Conservation (phyloP, 1,140 invertebrate genomes). For the Oreohelix idahoensis region DNA sequence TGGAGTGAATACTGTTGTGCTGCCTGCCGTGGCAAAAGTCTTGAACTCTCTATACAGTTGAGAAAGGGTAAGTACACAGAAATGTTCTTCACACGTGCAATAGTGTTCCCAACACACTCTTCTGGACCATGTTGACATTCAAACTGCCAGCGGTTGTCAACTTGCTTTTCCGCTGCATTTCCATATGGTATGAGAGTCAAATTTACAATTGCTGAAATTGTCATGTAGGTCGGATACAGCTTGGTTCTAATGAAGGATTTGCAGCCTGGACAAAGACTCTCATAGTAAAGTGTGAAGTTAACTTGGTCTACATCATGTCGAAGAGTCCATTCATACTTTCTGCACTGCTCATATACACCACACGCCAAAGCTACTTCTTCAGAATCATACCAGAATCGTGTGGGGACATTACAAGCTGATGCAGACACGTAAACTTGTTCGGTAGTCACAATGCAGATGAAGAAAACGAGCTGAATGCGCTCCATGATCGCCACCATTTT, state of each 20-base stretch:
- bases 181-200: slow-evolving; percentile 82
- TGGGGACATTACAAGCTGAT: neutral
- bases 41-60: no score
- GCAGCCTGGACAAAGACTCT: slow-evolving; percentile 92
- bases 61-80: no score
- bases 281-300: slow-evolving; percentile 88
- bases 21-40: no score
- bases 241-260: slow-evolving; percentile 86
- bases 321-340: slow-evolving; percentile 41
- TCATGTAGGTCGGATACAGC: slow-evolving; percentile 78
- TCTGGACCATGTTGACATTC: no score
- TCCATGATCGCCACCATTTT: neutral
- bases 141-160: no score
- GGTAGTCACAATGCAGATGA: neutral
- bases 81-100: no score
- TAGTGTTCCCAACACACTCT: no score
- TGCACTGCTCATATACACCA: slow-evolving; percentile 57
- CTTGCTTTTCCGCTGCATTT: slow-evolving; percentile 88
- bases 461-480: neutral
- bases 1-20: no score
- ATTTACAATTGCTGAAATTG: slow-evolving; percentile 71
- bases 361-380: neutral
- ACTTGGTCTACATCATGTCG: slow-evolving; percentile 52
- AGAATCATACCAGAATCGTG: slow-evolving; percentile 22
- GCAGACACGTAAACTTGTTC: neutral